These are phyloP conservation scores for Ceryle rudis DNA, from an alignment of 2,797 vertebrate species.

Conservation along the genomic window DNA sequence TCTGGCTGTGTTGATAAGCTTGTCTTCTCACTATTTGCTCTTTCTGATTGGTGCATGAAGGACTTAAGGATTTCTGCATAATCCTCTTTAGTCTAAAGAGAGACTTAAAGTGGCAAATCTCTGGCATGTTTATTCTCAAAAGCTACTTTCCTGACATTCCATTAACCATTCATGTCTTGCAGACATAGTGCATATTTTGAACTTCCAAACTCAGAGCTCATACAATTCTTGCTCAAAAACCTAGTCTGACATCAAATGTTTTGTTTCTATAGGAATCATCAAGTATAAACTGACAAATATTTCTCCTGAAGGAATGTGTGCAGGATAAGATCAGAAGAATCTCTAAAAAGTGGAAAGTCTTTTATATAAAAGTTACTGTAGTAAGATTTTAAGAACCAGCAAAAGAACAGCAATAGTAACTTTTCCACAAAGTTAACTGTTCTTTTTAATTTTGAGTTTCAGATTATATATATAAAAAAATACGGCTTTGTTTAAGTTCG, in stretches of 20 bases:
- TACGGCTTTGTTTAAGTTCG: neutral
- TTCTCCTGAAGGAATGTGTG: neutral
- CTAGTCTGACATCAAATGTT: neutral
- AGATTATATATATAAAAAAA: neutral
- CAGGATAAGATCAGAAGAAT: neutral
- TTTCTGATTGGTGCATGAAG: conserved; percentile 67
- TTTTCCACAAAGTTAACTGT: neutral
- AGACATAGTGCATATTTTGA: neutral
- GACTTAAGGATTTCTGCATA: conserved; percentile 80
- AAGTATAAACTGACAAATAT: neutral
- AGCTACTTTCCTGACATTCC: conserved; percentile 43
- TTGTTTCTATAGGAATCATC: neutral
- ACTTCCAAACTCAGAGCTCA: neutral
- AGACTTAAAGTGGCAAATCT: conserved; percentile 75
- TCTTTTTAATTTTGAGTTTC: neutral
- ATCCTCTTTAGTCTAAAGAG: conserved; percentile 87
- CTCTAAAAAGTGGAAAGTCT: neutral
- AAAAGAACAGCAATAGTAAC: neutral
- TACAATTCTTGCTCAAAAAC: neutral
- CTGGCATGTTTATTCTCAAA: conserved; percentile 64
- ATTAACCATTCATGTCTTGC: conserved; percentile 22
- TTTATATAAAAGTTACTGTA: neutral
- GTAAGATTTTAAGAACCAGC: neutral
- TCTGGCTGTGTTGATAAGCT: conserved; percentile 70
- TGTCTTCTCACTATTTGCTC: conserved; percentile 65